Evolutionary conservation across 2,888 invertebrate species (phyloP).

Genomic region (Notodonta dromedarius): DNA sequence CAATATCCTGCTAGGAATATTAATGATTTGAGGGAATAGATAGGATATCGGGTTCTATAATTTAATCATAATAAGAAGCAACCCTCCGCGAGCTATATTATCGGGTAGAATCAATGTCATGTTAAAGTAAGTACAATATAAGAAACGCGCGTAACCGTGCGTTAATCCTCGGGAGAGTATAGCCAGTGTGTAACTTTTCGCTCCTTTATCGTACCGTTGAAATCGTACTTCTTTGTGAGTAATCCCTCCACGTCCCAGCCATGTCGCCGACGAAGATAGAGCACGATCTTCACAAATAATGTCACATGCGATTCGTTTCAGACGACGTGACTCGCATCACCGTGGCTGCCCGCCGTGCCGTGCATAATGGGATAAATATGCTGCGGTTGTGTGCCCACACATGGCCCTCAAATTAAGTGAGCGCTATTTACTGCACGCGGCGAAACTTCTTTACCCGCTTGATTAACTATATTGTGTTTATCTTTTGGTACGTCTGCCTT

Average conservation of each 20-base stretch:
- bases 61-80: not conserved
- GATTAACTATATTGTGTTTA: slow-evolving; percentile 76
- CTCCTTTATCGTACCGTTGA: slow-evolving; percentile 82
- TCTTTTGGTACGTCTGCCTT: slow-evolving; percentile 56
- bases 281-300: slow-evolving; percentile 85
- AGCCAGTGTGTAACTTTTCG: slow-evolving; percentile 75
- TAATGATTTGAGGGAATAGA: too few species aligned
- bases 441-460: slow-evolving; percentile 70
- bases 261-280: slow-evolving; percentile 84
- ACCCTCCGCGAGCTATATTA: slow-evolving; percentile 7
- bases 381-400: slow-evolving; percentile 80
- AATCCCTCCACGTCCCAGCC: slow-evolving; percentile 82
- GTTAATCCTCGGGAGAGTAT: slow-evolving; percentile 77
- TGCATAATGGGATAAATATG: slow-evolving; percentile 84
- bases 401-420: slow-evolving; percentile 82
- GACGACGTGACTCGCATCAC: slow-evolving; percentile 82
- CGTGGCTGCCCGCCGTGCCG: slow-evolving; percentile 73
- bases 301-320: slow-evolving; percentile 85
- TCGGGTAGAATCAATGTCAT: slow-evolving; percentile 28
- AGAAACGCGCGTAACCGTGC: slow-evolving; percentile 65
- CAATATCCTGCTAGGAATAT: too few species aligned
- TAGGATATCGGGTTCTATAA: too few species aligned
- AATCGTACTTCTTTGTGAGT: slow-evolving; percentile 84
- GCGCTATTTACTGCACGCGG: slow-evolving; percentile 76
- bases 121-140: slow-evolving; percentile 45